Base-by-base conservation (phyloP, 2,888 invertebrate species). In the Drosophila monieri region DNA sequence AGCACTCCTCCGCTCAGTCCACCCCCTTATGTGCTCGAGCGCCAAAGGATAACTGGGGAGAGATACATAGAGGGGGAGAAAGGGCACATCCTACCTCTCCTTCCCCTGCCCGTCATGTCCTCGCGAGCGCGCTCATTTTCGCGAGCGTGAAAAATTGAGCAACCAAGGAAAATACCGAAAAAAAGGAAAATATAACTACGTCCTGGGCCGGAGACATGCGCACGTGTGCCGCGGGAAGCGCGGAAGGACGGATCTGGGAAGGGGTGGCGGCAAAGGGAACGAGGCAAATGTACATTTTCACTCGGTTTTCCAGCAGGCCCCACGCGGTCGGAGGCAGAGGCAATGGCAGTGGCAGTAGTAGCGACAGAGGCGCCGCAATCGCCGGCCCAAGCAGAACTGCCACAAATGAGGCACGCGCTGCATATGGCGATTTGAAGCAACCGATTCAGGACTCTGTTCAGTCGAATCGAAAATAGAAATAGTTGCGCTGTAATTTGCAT, bases 81-180 rank as follows among this genome's bases (percentile, higher is more conserved):
- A 66, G 57, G 49, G 37, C 47, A 44, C 32, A 72, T 37, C 46
- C 30, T 9, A 27, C 9, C 25, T 25, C 35, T 32, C 25, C 6
- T 30, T 41, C 60, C 25, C 32, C 21, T 23, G 30, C 32, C 6
- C 27, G 27, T n/a, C n/a, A 32, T 37, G 37, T 67, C 57, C 12
- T 60, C 61, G 18, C 30, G 15, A 52, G 69, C 66, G 75, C 87
- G 78, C 81, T 83, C 81, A 81, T 76, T 87, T 87, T 85, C 87
- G 84, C 84, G 84, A 84, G 87, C 87, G 74, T 85, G 79, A 74
- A 87, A 81, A 84, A 80, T 74, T 72, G 75, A 85, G 71, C 59
- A 67, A 25, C 51, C 47, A 57, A 64, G 59, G 70, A 57, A 59
- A 64, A 46, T 37, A 46, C 35, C 47, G 27, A 59, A 57, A 62